A percentile compares a stretch with the other conserved stretches of the same genome.
Conservation (phyloP, 2,113 vertebrate species). For the Ictalurus furcatus region DNA sequence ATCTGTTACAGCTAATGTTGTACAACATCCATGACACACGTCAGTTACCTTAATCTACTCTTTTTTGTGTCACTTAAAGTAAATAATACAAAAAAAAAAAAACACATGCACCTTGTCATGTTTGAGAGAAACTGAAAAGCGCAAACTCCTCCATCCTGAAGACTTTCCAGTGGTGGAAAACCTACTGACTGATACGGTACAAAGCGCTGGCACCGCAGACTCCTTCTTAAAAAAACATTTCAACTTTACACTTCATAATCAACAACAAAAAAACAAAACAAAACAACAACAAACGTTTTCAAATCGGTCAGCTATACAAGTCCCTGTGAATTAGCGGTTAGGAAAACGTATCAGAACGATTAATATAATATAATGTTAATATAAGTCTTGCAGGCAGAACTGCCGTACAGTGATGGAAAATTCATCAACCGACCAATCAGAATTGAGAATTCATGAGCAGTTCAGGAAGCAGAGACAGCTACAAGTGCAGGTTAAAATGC, state of each 20-base stretch:
- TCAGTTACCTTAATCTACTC: background rate
- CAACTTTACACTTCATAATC: background rate
- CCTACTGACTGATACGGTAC: background rate
- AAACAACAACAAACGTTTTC: background rate
- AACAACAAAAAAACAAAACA: too few relatives aligned
- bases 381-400: background rate
- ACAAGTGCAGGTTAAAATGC: background rate
- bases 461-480: background rate
- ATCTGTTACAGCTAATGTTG: background rate
- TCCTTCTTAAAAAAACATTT: background rate
- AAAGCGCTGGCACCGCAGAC: too few relatives aligned
- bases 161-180: background rate
- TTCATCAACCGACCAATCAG: background rate
- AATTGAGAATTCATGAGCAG: background rate
- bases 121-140: background rate
- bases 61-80: background rate
- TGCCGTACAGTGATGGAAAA: background rate
- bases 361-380: too few relatives aligned
- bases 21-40: background rate
- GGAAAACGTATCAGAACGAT: background rate
- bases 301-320: background rate
- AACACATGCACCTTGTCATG: too few relatives aligned
- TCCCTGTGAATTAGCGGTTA: background rate
- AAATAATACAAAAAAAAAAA: background rate
- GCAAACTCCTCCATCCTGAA: background rate